Conservation (phyloP, 2,888 invertebrate genomes). For the Bhutanitis thaidina region DNA sequence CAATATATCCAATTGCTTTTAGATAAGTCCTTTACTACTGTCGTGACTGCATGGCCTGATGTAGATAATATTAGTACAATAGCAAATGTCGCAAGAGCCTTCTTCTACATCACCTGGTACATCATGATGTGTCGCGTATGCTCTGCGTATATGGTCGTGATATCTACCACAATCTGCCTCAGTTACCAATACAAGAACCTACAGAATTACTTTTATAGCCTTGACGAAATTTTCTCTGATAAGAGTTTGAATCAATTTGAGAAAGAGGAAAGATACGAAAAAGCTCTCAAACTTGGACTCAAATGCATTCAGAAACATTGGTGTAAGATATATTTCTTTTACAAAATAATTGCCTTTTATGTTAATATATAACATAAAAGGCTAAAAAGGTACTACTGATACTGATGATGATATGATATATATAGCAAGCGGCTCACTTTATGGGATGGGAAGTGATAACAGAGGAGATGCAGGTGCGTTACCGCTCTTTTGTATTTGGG, state of each 20-base stretch:
- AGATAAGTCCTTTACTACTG: constrained; percentile 37
- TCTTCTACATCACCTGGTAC: constrained; percentile 41
- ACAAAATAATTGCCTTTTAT: no score
- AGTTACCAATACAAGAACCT: constrained; percentile 47
- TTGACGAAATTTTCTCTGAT: constrained; percentile 37
- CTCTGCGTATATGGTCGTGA: constrained; percentile 33
- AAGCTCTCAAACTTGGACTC: constrained; percentile 44
- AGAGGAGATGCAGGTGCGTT: no score
- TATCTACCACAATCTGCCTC: constrained; percentile 35
- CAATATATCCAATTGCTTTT: background rate
- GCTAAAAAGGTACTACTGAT: no score
- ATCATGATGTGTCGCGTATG: constrained; percentile 32
- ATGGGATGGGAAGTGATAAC: no score
- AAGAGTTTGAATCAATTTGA: constrained; percentile 31
- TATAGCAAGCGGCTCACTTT: no score
- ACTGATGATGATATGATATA: no score
- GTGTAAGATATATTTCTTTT: constrained; percentile 32
- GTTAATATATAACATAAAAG: no score
- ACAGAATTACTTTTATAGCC: constrained; percentile 43
- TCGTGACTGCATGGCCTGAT: constrained; percentile 48
- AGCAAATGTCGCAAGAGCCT: constrained; percentile 31
- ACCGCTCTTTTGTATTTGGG: no score
- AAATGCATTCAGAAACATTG: constrained; percentile 44
- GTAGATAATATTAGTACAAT: constrained; percentile 29
- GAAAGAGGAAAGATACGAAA: constrained; percentile 42